Evolutionary conservation across 2,797 vertebrate genomes (phyloP), one percentile per base, ranked within the genome.

Genomic region (Naso thynnoides): DNA sequence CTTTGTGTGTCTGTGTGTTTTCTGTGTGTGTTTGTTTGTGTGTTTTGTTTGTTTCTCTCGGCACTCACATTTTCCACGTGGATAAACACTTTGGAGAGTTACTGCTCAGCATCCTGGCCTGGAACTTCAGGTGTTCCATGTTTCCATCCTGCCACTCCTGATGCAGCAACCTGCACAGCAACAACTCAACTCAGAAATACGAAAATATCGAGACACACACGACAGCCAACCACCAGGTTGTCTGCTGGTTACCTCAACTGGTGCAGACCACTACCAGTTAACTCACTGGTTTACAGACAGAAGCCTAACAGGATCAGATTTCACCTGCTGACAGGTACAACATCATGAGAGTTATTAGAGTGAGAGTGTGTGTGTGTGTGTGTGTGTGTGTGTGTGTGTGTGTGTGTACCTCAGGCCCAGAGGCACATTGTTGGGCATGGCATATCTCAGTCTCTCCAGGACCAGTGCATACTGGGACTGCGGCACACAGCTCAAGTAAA

Each of bases 31-130:
- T n/a, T n/a, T n/a, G n/a, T n/a, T n/a, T n/a, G n/a, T n/a, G n/a
- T n/a, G n/a, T n/a, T n/a, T 15, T 29, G 15, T 4, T 3, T 10
- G 42, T 31, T 8, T 29, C 47, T 19, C 9, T 3, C 21, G 19
- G n/a, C n/a, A 90, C 94, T 98, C 95, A 99, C 98, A 99, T 98
- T 94, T 96, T 98, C 98, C 98, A 99, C 94, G 90, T 93, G 94
- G 95, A 89, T 94, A 99, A 92, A 95, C 96, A 97, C 92, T 93
- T 94, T 71, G 96, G 96, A 86, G 95, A 87, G 90, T 93, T 96
- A 88, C 93, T 91, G 89, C 93, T 96, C 95, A 98, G 92, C 96
- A 96, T 96, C 87, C 96, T 95, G 87, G 95, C 95, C 95, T 99
- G 97, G 62, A 98, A 95, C 93, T 96, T 97, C 90, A 99, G 91